Evolutionary conservation across 2,888 invertebrate genomes (phyloP).

Genomic region (Dione juno): DNA sequence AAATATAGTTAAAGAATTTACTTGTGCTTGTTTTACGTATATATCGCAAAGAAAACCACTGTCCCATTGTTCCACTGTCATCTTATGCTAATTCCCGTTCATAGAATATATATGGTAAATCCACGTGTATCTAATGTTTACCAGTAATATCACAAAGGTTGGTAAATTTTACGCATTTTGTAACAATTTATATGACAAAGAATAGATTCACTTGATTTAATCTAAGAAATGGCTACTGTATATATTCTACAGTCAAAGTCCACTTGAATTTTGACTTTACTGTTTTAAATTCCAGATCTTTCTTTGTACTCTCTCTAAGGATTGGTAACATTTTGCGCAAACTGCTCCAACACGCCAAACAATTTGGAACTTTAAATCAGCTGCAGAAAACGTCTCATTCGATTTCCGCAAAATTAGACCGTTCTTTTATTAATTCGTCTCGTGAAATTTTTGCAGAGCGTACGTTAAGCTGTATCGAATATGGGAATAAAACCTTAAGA

Average conservation of each 20-base stretch:
- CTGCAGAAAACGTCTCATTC: constrained; percentile 51
- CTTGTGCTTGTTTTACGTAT: too few species aligned
- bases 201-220: constrained; percentile 44
- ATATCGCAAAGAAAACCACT: too few species aligned
- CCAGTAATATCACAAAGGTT: too few species aligned
- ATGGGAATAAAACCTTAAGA: constrained; percentile 49
- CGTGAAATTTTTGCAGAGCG: constrained; percentile 67
- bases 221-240: constrained; percentile 59
- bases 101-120: too few species aligned
- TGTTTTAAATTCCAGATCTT: constrained; percentile 73
- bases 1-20: too few species aligned
- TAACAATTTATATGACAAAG: neutral
- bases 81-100: too few species aligned
- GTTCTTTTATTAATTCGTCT: constrained; percentile 75
- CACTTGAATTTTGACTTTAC: constrained; percentile 65
- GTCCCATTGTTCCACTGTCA: too few species aligned
- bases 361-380: constrained; percentile 56
- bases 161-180: neutral
- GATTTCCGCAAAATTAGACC: constrained; percentile 51
- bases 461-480: constrained; percentile 42
- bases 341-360: constrained; percentile 46
- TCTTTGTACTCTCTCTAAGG: constrained; percentile 58
- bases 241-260: constrained; percentile 70
- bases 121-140: too few species aligned
- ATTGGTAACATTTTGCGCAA: constrained; percentile 52